These are phyloP conservation scores for Neogale vison DNA, from an alignment of 2,113 vertebrate genomes.

Conservation along the genomic window DNA sequence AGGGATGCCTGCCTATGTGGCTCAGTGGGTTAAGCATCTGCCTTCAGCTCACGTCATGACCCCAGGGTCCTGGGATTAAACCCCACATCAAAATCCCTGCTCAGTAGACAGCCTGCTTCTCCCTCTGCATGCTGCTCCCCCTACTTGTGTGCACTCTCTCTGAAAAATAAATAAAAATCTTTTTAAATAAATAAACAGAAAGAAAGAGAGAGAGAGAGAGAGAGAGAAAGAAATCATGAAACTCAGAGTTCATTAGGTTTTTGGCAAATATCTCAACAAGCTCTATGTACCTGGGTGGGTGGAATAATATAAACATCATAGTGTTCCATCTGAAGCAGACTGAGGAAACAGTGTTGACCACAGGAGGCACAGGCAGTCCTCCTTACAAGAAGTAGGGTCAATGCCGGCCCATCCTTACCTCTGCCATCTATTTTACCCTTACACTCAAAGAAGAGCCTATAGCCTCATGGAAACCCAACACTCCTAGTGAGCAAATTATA, in stretches of 20 bases:
- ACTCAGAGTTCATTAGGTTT: neutral
- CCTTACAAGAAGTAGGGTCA: neutral
- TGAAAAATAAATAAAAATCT: neutral
- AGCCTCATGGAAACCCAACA: neutral
- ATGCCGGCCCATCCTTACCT: neutral
- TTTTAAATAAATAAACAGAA: neutral
- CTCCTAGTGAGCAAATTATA: neutral
- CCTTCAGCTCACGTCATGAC: too few species aligned
- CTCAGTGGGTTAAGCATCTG: too few species aligned
- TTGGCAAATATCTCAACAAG: constrained; percentile 9
- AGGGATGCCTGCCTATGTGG: too few species aligned
- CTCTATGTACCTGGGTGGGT: neutral
- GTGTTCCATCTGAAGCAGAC: neutral
- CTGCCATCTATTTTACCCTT: neutral
- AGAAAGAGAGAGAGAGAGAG: neutral
- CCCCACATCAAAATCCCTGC: too few species aligned
- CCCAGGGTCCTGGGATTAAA: too few species aligned
- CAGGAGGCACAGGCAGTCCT: neutral
- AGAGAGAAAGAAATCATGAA: neutral
- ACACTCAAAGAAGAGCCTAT: neutral
- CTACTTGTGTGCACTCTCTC: too few species aligned
- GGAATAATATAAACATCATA: neutral
- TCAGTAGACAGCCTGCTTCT: too few species aligned
- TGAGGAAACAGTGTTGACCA: neutral
- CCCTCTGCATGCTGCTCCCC: too few species aligned